Conservation (phyloP, 2,888 invertebrate species). For the Ochlodes sylvanus region DNA sequence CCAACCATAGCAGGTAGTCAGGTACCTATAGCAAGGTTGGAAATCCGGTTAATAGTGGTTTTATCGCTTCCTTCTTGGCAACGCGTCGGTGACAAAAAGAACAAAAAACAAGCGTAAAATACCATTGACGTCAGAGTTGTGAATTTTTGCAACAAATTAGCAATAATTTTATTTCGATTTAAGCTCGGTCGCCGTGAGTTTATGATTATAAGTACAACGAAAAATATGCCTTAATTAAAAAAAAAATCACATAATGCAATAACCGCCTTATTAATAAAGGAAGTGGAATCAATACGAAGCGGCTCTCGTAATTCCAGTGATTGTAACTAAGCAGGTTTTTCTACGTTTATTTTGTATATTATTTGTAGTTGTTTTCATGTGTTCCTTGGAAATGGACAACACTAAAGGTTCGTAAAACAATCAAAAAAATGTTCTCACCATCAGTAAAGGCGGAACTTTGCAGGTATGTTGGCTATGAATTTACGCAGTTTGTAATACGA, state of each 20-base stretch:
- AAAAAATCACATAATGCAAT: neutral
- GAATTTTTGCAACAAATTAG: too few relatives aligned
- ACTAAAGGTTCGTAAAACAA: slow-evolving; percentile 1
- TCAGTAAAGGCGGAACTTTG: slow-evolving; percentile 7
- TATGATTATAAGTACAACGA: too few relatives aligned
- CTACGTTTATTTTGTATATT: neutral
- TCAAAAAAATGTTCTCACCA: slow-evolving; percentile 2
- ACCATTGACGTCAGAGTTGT: too few relatives aligned
- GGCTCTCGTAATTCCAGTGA: neutral
- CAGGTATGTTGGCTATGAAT: neutral
- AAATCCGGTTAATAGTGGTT: too few relatives aligned
- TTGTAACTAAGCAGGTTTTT: neutral
- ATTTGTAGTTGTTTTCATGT: neutral
- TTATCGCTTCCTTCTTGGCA: too few relatives aligned
- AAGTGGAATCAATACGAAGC: neutral
- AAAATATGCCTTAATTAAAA: neutral
- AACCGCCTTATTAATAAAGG: neutral
- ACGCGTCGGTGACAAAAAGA: too few relatives aligned
- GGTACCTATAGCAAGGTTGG: too few relatives aligned
- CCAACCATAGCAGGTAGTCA: too few relatives aligned
- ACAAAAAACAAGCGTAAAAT: too few relatives aligned
- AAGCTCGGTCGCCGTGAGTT: too few relatives aligned
- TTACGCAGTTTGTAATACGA: neutral
- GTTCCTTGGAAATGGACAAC: neutral
- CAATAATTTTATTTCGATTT: too few relatives aligned